Percentiles rank a stretch among this genome's conserved stretches.
phyloP scores from a whole-genome alignment of 2,888 invertebrate species.

The Imbricaverruca yamaguchii region DNA sequence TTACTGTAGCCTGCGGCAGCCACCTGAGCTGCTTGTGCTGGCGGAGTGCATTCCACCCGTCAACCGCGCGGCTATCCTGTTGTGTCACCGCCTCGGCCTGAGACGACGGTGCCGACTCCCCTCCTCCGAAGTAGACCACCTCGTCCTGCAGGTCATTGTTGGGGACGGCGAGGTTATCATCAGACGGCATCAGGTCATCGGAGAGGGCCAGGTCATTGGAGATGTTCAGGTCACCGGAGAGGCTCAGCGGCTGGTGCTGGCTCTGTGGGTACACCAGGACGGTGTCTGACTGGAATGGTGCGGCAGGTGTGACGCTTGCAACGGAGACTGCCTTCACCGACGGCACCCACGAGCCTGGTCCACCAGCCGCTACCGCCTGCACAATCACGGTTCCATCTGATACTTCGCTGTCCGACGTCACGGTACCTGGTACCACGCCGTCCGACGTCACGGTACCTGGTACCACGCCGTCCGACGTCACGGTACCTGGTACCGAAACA shows the following conservation, averaged over 20 bases:
- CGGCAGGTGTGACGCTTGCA: too few species aligned
- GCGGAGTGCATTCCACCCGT: too few species aligned
- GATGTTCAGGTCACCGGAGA: too few species aligned
- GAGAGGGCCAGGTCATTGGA: not conserved
- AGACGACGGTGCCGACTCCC: not conserved
- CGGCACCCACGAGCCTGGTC: not conserved
- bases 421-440: too few species aligned
- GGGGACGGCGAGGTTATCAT: not conserved
- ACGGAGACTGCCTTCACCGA: not conserved
- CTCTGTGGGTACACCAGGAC: not conserved
- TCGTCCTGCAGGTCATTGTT: not conserved
- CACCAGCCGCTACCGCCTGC: not conserved
- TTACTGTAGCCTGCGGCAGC: too few species aligned
- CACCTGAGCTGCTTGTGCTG: too few species aligned
- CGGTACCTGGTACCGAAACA: too few species aligned
- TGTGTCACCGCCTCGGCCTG: not conserved
- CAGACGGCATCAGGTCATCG: not conserved
- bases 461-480: too few species aligned
- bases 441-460: not conserved
- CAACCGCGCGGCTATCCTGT: too few species aligned
- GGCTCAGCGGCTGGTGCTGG: not conserved
- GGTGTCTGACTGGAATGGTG: not conserved
- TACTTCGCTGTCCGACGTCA: too few species aligned
- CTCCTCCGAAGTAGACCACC: not conserved
- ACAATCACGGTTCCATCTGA: conserved; percentile 7